phyloP scores from a whole-genome alignment of 2,113 vertebrate species.

The Salminus brasiliensis region DNA sequence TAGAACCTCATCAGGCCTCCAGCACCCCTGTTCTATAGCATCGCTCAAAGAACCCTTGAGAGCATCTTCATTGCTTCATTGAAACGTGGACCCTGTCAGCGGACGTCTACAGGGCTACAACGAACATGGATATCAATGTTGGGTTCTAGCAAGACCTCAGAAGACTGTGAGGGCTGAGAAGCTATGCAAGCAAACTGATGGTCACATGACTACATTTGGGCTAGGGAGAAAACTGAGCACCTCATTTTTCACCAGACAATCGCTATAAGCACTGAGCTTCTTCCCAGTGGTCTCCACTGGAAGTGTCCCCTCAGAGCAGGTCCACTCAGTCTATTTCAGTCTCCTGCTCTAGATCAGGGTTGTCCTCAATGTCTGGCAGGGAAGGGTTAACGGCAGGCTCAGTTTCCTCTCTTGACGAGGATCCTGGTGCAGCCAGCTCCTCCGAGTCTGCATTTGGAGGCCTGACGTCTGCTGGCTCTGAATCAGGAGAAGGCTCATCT shows the following conservation, averaged over 20 bases:
- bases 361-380: constrained; percentile 11
- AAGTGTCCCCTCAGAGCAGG: neutral
- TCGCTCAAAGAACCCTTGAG: too few species aligned
- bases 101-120: too few species aligned
- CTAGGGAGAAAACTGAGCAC: neutral
- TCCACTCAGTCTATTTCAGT: constrained; percentile 47
- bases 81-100: too few species aligned
- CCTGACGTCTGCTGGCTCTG: neutral
- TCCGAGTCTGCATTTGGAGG: neutral
- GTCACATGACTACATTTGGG: too few species aligned
- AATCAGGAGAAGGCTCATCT: neutral
- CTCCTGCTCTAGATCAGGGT: constrained; percentile 46
- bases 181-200: too few species aligned
- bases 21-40: too few species aligned
- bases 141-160: too few species aligned
- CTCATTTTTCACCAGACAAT: neutral
- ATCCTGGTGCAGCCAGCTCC: neutral
- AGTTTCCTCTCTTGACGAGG: neutral
- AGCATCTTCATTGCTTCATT: too few species aligned
- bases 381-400: neutral
- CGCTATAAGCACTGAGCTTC: neutral
- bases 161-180: too few species aligned
- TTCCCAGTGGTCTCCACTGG: neutral
- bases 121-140: too few species aligned
- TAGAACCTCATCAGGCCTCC: too few species aligned